Base-by-base conservation (phyloP, 2,888 invertebrate genomes). In the Euproctis similis region DNA sequence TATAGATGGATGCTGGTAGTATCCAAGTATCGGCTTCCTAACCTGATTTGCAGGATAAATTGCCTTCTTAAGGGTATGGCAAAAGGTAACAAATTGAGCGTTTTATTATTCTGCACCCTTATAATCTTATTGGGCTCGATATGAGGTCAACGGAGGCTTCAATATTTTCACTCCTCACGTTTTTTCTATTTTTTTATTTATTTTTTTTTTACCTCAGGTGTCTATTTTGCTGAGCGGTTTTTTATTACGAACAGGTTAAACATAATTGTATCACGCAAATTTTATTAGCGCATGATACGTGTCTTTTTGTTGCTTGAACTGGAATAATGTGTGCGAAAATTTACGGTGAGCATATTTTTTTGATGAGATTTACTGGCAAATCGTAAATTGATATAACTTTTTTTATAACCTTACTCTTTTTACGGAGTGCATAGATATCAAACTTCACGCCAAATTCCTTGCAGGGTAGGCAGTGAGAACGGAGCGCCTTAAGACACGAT, bases 51-150 rank as follows among this genome's bases (percentile, higher is more conserved):
- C 28, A 39, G 48, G 55, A 63, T 64, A 64, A 70, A 69, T 67
- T 46, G 53, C 39, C 48, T 46, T 54, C 60, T 59, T 55, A 67
- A 60, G 53, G 40, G 44, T 35, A 48, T 62, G 55, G 62, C 57
- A 61, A 57, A n/a, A 62, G 56, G 68, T 67, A 70, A 72, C 69
- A 66, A 78, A 77, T 75, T 70, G 72, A 54, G 46, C 63, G 59
- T 73, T 71, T 76, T 72, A 76, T 80, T 76, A 71, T 72, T 62
- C 66, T 53, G 47, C 54, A 59, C 72, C 70, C 66, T 56, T 65
- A 46, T 71, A 74, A 76, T 72, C 58, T 59, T 61, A 65, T 75
- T 70, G 61, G 53, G 45, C 47, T 51, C 39, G 46, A 60, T 53
- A 56, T 45, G 43, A 39, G 47, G 53, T 55, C 45, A 53, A 53